These are phyloP conservation scores for Uromys caudimaculatus DNA, from an alignment of 2,797 vertebrate species.

Conservation along the genomic window DNA sequence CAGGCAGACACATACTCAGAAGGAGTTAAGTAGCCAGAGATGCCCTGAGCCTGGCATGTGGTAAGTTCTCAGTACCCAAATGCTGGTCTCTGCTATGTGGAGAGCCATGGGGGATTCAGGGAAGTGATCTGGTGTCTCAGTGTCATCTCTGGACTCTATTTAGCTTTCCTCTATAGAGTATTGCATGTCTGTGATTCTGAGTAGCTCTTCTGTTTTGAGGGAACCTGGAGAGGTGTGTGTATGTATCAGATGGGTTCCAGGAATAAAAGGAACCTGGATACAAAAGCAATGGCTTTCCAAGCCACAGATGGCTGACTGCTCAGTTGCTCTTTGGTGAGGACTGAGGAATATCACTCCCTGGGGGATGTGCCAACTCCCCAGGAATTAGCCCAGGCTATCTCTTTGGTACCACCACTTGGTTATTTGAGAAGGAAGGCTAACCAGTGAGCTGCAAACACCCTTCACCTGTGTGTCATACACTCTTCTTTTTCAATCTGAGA, in stretches of 20 bases:
- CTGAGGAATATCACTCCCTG: not conserved
- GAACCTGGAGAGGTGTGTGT: not conserved
- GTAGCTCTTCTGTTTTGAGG: not conserved
- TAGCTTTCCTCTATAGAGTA: not conserved
- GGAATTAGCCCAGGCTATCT: not conserved
- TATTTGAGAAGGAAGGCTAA: not conserved
- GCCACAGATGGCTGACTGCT: not conserved
- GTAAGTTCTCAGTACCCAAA: not conserved
- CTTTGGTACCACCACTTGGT: not conserved
- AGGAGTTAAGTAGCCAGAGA: not conserved
- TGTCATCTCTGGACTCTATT: not conserved
- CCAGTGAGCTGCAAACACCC: not conserved
- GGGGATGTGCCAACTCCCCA: slow-evolving; percentile 10
- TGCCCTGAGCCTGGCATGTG: not conserved
- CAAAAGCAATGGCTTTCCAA: slow-evolving; percentile 23
- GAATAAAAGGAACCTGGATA: not conserved
- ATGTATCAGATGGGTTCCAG: not conserved
- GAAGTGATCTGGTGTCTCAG: not conserved
- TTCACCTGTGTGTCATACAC: not conserved
- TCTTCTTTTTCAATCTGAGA: not conserved
- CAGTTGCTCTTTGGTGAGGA: not conserved
- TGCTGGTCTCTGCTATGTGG: not conserved
- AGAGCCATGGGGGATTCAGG: not conserved
- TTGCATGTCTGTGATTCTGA: not conserved
- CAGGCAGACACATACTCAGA: not conserved